Evolutionary conservation across 2,113 vertebrate species (phyloP).

Genomic region (Tachysurus fulvidraco): DNA sequence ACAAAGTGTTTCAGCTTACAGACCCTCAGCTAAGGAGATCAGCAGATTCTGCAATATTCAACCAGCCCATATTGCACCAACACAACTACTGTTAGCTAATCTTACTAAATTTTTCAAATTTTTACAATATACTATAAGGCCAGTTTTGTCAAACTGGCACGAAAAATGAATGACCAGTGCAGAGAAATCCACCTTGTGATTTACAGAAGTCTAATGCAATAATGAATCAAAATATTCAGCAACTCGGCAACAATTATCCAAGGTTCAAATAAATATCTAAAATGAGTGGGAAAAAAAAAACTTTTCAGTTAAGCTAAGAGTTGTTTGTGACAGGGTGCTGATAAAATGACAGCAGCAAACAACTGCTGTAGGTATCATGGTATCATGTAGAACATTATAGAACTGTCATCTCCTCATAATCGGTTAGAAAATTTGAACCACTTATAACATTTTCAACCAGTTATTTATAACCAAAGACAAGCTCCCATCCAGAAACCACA

Average conservation of each 20-base stretch:
- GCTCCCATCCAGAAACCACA: background rate
- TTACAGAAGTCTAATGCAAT: background rate
- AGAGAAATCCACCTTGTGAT: background rate
- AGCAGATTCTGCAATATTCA: too few relatives aligned
- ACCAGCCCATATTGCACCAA: too few relatives aligned
- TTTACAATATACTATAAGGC: background rate
- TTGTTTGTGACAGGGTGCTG: too few relatives aligned
- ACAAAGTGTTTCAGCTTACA: too few relatives aligned
- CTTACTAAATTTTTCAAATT: background rate
- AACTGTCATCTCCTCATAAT: background rate
- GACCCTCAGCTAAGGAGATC: too few relatives aligned
- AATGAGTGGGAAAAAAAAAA: too few relatives aligned
- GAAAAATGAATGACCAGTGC: background rate
- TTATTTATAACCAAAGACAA: background rate
- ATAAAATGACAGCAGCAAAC: too few relatives aligned
- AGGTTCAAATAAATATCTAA: background rate
- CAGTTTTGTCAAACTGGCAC: background rate
- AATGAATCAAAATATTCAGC: background rate
- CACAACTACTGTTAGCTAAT: background rate
- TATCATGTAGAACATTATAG: background rate
- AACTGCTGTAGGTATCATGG: background rate
- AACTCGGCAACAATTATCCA: background rate
- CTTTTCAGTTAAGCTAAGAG: too few relatives aligned
- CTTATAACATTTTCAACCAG: background rate
- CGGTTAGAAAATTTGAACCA: background rate